phyloP scores from a whole-genome alignment of 2,113 vertebrate genomes.

The Elephantulus edwardii region DNA sequence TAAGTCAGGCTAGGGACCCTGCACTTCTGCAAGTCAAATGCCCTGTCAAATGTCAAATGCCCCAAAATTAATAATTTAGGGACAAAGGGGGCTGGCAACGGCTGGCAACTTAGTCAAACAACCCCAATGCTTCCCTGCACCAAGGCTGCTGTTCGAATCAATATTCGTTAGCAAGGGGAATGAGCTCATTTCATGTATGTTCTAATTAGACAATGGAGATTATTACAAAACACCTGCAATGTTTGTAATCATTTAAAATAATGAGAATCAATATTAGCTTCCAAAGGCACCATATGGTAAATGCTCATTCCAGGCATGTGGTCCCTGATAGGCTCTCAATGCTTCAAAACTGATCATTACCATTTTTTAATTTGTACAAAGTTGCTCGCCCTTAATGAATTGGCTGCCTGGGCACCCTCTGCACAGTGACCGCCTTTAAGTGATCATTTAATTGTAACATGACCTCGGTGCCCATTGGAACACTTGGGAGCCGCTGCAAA shows the following conservation, averaged over 20 bases:
- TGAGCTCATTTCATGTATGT: conserved; percentile 79
- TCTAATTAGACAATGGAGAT: conserved; percentile 87
- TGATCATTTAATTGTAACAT: conserved; percentile 35
- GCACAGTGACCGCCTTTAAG: conserved; percentile 45
- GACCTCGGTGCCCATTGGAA: background rate
- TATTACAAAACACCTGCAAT: conserved; percentile 88
- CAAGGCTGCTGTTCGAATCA: conserved; percentile 80
- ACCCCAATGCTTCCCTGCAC: conserved; percentile 60
- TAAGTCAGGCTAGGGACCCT: conserved; percentile 5
- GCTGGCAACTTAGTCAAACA: conserved; percentile 57
- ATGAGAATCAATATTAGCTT: conserved; percentile 89
- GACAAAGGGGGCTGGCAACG: conserved; percentile 22
- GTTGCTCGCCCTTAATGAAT: conserved; percentile 77
- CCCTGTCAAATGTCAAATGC: background rate
- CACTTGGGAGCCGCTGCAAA: background rate
- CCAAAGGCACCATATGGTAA: conserved; percentile 87
- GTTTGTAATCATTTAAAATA: conserved; percentile 86
- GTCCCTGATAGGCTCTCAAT: conserved; percentile 77
- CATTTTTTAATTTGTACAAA: conserved; percentile 79
- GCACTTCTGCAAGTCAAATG: conserved; percentile 9
- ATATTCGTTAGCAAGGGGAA: conserved; percentile 82
- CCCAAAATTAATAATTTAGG: conserved; percentile 54
- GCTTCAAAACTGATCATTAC: conserved; percentile 81
- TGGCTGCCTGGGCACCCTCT: conserved; percentile 67
- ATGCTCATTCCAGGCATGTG: conserved; percentile 80